Conservation (phyloP, 53 echinoderm and acorn worm genomes). For the Astropecten irregularis region DNA sequence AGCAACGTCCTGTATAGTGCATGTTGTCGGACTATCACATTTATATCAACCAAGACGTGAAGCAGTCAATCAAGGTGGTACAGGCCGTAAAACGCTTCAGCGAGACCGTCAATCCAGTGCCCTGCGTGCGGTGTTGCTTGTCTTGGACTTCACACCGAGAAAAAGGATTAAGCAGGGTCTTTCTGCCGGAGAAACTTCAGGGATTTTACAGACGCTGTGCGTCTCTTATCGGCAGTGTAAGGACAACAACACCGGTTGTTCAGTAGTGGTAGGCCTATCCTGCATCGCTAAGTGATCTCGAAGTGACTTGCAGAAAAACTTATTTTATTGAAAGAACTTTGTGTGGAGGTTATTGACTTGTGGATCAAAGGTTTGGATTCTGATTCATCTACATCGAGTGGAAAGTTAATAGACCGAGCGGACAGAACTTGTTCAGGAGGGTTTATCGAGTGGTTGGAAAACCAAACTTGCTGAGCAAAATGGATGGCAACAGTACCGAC, state of each 20-base stretch:
- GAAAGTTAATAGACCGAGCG: no score
- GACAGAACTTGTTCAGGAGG: background rate
- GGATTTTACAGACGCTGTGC: slow-evolving; percentile 27
- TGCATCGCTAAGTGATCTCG: no score
- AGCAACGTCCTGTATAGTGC: background rate
- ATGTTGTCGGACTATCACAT: background rate
- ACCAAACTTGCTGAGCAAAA: background rate
- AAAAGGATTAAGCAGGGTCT: background rate
- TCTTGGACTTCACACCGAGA: background rate
- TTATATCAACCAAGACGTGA: no score
- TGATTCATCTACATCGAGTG: no score
- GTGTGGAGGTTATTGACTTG: background rate
- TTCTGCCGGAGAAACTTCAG: background rate
- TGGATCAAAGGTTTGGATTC: no score
- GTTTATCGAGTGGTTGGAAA: no score
- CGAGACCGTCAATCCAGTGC: background rate
- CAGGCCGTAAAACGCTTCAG: slow-evolving; percentile 5
- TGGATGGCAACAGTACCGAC: slow-evolving; percentile 10
- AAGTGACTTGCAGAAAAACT: no score
- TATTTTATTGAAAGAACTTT: background rate
- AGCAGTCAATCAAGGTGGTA: slow-evolving; percentile 15
- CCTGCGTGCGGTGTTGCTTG: background rate
- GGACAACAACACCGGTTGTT: background rate
- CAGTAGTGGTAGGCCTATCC: no score
- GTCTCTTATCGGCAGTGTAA: slow-evolving; percentile 13